These are phyloP conservation scores for Nesidiocoris tenuis DNA, from an alignment of 2,888 invertebrate genomes.

Conservation along the genomic window DNA sequence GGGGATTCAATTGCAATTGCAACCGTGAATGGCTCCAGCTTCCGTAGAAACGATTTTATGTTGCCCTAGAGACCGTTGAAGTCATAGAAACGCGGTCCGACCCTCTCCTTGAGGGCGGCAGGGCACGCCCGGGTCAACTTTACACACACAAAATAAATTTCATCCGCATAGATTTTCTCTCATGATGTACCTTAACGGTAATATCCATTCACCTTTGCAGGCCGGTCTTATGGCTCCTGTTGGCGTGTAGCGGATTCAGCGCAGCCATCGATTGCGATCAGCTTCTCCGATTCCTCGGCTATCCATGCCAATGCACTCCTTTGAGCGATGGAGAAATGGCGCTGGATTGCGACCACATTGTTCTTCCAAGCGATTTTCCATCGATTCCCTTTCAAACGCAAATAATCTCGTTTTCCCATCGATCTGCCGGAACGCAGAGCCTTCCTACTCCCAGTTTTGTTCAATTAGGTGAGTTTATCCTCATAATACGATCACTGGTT, in stretches of 20 bases:
- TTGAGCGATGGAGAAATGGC: slow-evolving; percentile 49
- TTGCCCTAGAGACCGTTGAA: too few relatives aligned
- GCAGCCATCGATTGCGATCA: slow-evolving; percentile 48
- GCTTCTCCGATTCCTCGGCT: slow-evolving; percentile 49
- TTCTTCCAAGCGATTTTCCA: slow-evolving; percentile 76
- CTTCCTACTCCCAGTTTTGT: slow-evolving; percentile 70
- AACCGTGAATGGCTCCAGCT: too few relatives aligned
- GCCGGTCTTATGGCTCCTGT: neutral
- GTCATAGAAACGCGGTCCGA: too few relatives aligned
- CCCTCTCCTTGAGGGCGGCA: too few relatives aligned
- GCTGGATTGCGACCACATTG: slow-evolving; percentile 80
- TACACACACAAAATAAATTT: too few relatives aligned
- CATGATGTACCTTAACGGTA: too few relatives aligned
- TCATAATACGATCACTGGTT: too few relatives aligned
- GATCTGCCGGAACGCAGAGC: slow-evolving; percentile 76
- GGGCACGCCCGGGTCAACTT: too few relatives aligned
- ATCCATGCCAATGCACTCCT: slow-evolving; percentile 51
- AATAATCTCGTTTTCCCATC: slow-evolving; percentile 75
- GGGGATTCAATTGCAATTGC: too few relatives aligned
- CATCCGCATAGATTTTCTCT: too few relatives aligned
- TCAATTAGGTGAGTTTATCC: slow-evolving; percentile 49
- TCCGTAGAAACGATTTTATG: too few relatives aligned
- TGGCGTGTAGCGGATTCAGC: neutral
- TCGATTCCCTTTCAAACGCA: slow-evolving; percentile 76
- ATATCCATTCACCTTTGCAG: neutral